Evolutionary conservation across 2,113 vertebrate species (phyloP), one percentile per base, ranked within the genome.

Genomic region (Colossoma macropomum): DNA sequence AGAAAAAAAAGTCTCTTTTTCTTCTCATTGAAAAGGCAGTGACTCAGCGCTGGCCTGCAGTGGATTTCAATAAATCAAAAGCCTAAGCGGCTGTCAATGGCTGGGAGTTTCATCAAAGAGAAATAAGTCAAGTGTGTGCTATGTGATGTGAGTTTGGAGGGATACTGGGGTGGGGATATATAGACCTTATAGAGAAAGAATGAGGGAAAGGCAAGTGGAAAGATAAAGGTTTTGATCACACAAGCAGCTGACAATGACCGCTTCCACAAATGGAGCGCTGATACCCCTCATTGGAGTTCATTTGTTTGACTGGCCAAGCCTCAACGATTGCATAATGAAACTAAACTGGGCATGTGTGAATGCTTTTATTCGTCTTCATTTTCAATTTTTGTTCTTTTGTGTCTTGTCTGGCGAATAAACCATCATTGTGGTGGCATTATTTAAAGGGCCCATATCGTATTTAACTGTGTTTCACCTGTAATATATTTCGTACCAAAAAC

Each of bases 41-140:
- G 82, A 81, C 72, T 85, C 80, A 79, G 59, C 77, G 83, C 8
- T 62, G 70, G 81, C 72, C 66, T 84, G 69, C 68, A 74, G 66
- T 80, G 79, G 77, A 80, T 70, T 81, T 80, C 78, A 81, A 84
- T 81, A 75, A 88, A 83, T 86, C 86, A 87, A 81, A 84, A 76
- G 28, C 65, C 54, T 76, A 86, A 83, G 73, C 32, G 28, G 63
- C 41, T 63, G 78, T 79, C 85, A 65, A 75, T 86, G 77, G 63
- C 41, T 69, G 62, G 63, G 38, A 79, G 73, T 76, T 82, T 76
- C 48, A 83, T 77, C 81, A 77, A 71, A 77, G 81, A 17, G 66
- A 83, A 77, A 62, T 62, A 83, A 77, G 81, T 83, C 74, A 83
- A 77, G 74, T 77, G 81, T 77, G 81, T 77, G 74, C 32, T 62